Base-by-base conservation (phyloP, 1,140 invertebrate species). In the Bombus cullumanus region DNA sequence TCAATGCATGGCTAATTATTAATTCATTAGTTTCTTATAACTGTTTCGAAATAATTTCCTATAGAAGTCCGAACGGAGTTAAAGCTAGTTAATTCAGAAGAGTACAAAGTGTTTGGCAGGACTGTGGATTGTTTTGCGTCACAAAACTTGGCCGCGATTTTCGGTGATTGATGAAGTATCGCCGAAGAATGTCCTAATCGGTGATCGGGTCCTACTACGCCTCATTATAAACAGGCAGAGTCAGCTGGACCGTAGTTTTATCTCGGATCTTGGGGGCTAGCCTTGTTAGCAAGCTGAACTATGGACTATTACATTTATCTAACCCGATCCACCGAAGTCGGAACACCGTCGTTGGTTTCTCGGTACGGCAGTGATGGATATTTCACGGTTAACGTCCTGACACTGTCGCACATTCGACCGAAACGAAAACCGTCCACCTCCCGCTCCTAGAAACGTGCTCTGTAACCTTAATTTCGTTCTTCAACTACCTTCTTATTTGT, bases 211-310 rank as follows among this genome's bases (percentile, higher is more conserved):
- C 85, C 91, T 87, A 88, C 86, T 90, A 89, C 73, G 86, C 68
- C 91, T 93, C 92, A 92, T 93, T 92, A 92, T 93, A 90, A 93
- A 88, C 85, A 84, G 90, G 57, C 88, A 86, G 71, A 89, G 91
- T 88, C 89, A 86, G 85, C 83, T 87, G 89, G 83, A 91, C 87
- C 91, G 75, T 64, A 66, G 59, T 34, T 83, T 92, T 92, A 93
- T 93, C 92, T 93, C 59, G 43, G 85, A 93, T 93, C 92, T 92
- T 74, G 79, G 85, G 89, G 80, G 79, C 86, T 89, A 92, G 89
- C 87, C 92, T 92, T 93, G 92, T 93, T 93, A 93, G 92, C 92
- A 93, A 93, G 92, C 92, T 89, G 91, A 92, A 92, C 91, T 92
- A 91, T 90, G 91, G 90, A 92, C 89, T 92, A 93, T 93, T 92